Base-by-base conservation (phyloP, 2,888 invertebrate species). In the Phania funesta region DNA sequence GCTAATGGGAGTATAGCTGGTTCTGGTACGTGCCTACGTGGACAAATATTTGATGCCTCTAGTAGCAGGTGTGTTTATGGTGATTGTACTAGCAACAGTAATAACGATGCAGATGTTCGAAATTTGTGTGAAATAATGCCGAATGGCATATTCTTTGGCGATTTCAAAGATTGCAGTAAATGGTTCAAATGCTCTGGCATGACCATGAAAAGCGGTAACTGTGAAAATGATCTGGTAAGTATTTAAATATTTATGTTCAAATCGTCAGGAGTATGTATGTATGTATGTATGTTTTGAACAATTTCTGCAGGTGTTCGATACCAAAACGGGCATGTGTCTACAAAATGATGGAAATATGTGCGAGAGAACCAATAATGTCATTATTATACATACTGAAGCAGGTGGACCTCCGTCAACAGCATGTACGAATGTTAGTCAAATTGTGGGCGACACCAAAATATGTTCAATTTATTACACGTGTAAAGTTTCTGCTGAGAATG, bases 101-200 rank as follows among this genome's bases (percentile, higher is more conserved):
- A 22, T n/a, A 38, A 11, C 1, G 18, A 35, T 6, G 20, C 5
- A 1, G 48, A 46, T 9, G 50, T 84, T 6, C 6, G 8, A 26
- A 80, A 81, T 29, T 0, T 84, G 0, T 87, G 87, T n/a, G 26
- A 81, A 0, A 67, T 86, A 22, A 62, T 87, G 73, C 85, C 76
- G 26, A 67, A 22, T 20, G 64, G 65, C 18, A 2, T 52, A 20
- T 87, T 52, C 64, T 87, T 87, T 78, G 87, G 85, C 3, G 84
- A 82, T 50, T 73, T 85, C 3, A 20, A 46, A 0, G 58, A 79
- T 1, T 87, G 87, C 26, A 50, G 46, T 3, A 41, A 48, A 1
- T 87, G 84, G 84, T 84, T 86, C 18, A 52, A 52, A 24, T 80
- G 85, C 50, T 26, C 9, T 1, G 22, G 24, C 11, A 35, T 46